Evolutionary conservation across 2,113 vertebrate genomes (phyloP).

Genomic region (Myiozetetes cayanensis): DNA sequence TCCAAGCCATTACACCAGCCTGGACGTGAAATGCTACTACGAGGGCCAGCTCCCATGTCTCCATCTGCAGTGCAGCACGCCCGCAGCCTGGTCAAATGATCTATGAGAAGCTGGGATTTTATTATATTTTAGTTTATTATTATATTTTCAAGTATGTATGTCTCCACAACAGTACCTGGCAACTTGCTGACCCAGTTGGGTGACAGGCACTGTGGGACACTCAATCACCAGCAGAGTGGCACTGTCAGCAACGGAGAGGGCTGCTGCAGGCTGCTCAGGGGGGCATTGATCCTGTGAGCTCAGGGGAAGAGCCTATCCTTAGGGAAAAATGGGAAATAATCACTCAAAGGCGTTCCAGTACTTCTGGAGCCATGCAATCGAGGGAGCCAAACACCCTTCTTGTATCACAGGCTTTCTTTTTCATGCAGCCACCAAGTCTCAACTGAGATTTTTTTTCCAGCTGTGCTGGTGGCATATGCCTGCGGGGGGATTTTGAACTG

Average conservation of each 20-base stretch:
- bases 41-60: background rate
- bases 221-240: background rate
- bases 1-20: background rate
- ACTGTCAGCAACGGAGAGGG: background rate
- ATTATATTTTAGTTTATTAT: background rate
- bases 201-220: background rate
- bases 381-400: background rate
- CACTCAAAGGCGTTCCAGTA: accelerated
- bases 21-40: background rate
- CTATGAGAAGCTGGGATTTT: background rate
- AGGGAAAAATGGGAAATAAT: background rate
- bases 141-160: background rate
- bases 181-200: background rate
- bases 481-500: background rate
- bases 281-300: background rate
- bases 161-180: background rate
- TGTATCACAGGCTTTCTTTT: background rate
- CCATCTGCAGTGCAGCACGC: background rate
- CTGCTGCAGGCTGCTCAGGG: background rate
- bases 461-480: background rate
- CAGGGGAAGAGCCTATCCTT: background rate
- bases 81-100: background rate
- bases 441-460: background rate
- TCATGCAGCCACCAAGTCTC: background rate
- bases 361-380: accelerated